Evolutionary conservation across 2,888 invertebrate species (phyloP).

Genomic region (Colletes collaris): DNA sequence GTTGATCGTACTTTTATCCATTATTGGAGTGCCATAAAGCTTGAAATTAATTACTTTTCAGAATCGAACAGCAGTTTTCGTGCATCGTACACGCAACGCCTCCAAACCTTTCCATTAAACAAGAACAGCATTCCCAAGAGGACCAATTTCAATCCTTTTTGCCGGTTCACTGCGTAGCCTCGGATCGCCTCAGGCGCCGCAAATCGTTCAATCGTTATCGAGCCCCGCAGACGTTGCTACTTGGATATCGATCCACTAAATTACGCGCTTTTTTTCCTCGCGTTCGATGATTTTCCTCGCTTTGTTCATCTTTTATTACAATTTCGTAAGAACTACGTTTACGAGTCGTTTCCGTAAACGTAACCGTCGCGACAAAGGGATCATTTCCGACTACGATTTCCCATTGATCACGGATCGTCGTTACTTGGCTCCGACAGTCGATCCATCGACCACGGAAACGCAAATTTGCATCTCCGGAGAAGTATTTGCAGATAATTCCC

Average conservation of each 20-base stretch:
- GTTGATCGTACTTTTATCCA: too few species aligned
- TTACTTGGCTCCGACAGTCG: too few species aligned
- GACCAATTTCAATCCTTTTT: conserved; percentile 27
- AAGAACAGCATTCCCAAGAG: conserved; percentile 3
- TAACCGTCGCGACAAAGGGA: too few species aligned
- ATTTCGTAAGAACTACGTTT: conserved; percentile 11
- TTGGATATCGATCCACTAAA: conserved; percentile 33
- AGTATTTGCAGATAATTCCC: background rate
- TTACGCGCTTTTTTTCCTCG: conserved; percentile 24
- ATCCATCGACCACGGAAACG: too few species aligned
- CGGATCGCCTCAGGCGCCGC: conserved; percentile 28
- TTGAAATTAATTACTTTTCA: too few species aligned
- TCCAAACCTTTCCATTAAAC: background rate
- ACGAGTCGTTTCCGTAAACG: background rate
- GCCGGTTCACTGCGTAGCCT: background rate
- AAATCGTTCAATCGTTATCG: conserved; percentile 50
- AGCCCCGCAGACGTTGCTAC: conserved; percentile 22
- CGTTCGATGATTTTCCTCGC: background rate
- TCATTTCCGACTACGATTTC: background rate
- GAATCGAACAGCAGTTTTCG: too few species aligned
- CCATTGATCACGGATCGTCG: background rate
- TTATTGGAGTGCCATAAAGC: too few species aligned
- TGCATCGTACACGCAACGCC: background rate
- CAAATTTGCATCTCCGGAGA: too few species aligned
- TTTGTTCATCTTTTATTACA: conserved; percentile 21